phyloP scores from a whole-genome alignment of 2,113 vertebrate species.

The Heliornis fulica region DNA sequence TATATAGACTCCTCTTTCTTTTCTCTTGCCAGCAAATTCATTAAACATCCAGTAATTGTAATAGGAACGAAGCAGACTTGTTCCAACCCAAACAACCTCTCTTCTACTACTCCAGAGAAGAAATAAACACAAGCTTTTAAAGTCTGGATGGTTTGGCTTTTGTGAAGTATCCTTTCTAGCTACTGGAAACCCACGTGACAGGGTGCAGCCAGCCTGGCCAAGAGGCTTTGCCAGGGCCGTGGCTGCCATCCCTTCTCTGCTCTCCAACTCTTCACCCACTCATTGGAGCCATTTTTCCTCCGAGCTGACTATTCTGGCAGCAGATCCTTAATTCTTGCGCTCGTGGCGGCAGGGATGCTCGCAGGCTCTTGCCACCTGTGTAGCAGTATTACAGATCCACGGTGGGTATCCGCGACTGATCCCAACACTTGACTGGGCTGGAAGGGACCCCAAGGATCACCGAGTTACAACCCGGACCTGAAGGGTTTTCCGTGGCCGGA shows the following conservation, averaged over 20 bases:
- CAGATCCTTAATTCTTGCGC: accelerated
- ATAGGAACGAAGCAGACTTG: accelerated
- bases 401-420: accelerated
- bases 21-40: not conserved
- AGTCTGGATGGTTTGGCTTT: not conserved
- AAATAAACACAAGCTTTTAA: not conserved
- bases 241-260: accelerated
- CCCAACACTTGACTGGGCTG: no score
- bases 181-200: not conserved
- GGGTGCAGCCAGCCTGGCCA: not conserved
- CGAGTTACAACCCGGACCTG: no score
- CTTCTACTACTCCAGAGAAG: not conserved
- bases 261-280: not conserved
- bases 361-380: accelerated
- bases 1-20: not conserved
- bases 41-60: not conserved
- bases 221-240: no score
- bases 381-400: no score
- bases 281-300: accelerated
- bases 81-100: not conserved
- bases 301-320: no score
- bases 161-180: not conserved
- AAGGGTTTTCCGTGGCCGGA: accelerated
- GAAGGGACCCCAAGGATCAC: no score
- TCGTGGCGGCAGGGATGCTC: accelerated